Conservation (phyloP, 2,797 vertebrate species). For the Kryptolebias ocellatus region DNA sequence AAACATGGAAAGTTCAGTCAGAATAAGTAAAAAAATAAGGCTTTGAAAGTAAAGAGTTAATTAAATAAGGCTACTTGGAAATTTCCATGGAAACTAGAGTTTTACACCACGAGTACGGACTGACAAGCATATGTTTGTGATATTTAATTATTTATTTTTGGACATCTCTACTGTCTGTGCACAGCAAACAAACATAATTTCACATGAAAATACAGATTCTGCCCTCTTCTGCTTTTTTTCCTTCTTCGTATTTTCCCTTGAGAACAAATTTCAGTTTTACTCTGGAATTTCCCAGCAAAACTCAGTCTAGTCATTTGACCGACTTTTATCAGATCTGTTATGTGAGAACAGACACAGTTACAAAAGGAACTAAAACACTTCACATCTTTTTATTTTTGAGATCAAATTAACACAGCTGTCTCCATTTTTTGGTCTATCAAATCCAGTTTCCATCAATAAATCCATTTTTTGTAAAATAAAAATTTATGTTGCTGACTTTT, state of each 20-base stretch:
- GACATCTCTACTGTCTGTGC: not conserved
- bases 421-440: not conserved
- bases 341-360: not conserved
- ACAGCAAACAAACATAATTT: too few species aligned
- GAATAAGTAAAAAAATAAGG: not conserved
- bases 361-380: too few species aligned
- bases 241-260: not conserved
- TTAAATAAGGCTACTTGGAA: conserved; percentile 6
- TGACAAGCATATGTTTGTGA: conserved; percentile 3
- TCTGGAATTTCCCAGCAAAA: not conserved
- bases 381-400: not conserved
- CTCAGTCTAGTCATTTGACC: not conserved
- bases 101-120: conserved; percentile 3
- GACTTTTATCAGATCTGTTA: not conserved
- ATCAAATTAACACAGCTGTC: not conserved
- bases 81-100: conserved; percentile 17
- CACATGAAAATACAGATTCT: not conserved
- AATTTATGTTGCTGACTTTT: not conserved
- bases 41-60: conserved; percentile 15
- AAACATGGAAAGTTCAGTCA: not conserved
- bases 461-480: conserved; percentile 11
- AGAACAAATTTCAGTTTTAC: not conserved
- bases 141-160: not conserved
- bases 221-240: not conserved
- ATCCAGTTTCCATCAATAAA: not conserved